Conservation (phyloP, 2,797 vertebrate genomes). For the Chloroceryle inda region DNA sequence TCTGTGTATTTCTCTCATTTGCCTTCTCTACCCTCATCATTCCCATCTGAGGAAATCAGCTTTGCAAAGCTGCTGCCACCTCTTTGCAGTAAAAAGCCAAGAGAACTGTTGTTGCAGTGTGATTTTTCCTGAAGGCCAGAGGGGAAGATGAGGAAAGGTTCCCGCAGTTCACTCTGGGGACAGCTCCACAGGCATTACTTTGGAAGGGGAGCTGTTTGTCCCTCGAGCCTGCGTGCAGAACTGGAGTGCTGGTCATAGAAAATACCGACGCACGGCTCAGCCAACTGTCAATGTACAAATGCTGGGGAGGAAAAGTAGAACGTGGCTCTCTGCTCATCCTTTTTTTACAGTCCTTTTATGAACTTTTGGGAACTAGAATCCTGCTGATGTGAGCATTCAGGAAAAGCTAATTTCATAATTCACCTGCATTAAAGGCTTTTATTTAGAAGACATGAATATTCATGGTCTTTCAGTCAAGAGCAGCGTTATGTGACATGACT, state of each 20-base stretch:
- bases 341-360: neutral
- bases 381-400: conserved; percentile 25
- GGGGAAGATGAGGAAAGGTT: neutral
- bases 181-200: neutral
- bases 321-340: neutral
- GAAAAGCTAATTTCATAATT: conserved; percentile 33
- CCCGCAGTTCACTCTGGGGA: neutral
- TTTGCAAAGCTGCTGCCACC: neutral
- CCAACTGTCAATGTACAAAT: neutral
- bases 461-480: neutral
- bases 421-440: conserved; percentile 16
- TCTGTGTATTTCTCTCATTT: neutral
- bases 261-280: neutral
- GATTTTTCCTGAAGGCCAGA: neutral
- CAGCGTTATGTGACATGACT: neutral
- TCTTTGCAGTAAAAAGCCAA: neutral
- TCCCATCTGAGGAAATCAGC: neutral
- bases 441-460: conserved; percentile 22
- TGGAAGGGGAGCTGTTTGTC: neutral
- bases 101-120: fast-evolving
- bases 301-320: neutral
- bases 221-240: neutral
- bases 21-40: neutral
- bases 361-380: conserved; percentile 37
- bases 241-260: neutral